phyloP scores from a whole-genome alignment of 2,113 vertebrate species.

The Carassius gibelio region DNA sequence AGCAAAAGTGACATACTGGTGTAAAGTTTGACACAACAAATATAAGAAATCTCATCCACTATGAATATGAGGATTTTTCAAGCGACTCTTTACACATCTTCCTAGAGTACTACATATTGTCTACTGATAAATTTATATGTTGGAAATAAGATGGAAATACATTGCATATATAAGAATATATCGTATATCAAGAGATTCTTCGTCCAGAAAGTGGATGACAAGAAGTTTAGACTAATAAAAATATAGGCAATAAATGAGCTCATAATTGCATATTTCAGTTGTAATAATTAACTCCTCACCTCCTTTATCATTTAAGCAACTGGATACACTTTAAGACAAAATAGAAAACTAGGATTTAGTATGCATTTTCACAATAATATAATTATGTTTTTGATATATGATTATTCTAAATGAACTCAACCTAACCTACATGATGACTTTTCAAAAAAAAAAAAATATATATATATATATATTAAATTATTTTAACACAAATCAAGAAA shows the following conservation, averaged over 20 bases:
- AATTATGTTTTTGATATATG: not conserved
- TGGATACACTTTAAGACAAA: not conserved
- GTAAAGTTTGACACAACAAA: not conserved
- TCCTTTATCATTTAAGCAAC: not conserved
- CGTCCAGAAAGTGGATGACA: no score
- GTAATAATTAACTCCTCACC: not conserved
- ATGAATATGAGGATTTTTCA: not conserved
- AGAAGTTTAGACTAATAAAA: not conserved
- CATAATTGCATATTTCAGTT: not conserved
- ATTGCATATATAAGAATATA: not conserved
- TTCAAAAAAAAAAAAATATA: not conserved
- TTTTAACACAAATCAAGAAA: not conserved
- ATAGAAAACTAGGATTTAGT: not conserved
- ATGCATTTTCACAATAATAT: not conserved
- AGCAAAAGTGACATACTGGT: not conserved
- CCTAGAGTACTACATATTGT: not conserved
- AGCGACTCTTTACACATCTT: not conserved
- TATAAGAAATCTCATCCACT: not conserved
- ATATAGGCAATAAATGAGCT: no score
- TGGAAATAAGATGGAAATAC: not conserved
- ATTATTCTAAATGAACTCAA: no score
- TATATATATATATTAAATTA: no score
- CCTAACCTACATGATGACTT: not conserved
- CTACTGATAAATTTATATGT: not conserved
- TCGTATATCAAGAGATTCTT: not conserved